These are phyloP conservation scores for Perdita meconis DNA, from an alignment of 2,888 invertebrate species.

Conservation along the genomic window DNA sequence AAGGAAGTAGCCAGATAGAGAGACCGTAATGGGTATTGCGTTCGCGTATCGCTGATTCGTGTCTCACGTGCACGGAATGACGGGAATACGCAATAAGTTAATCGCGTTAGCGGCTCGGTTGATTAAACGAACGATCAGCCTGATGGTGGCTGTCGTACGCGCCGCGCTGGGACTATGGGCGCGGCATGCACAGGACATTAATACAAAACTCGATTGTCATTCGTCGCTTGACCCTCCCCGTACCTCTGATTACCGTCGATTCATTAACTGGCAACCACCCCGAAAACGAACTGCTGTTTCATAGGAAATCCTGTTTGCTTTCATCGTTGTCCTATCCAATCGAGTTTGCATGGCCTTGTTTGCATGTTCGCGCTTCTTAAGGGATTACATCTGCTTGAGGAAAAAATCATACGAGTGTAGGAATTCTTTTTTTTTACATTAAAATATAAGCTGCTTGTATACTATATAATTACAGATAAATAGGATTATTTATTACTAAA, in stretches of 20 bases:
- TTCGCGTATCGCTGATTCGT: slow-evolving; percentile 79
- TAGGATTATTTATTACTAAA: no score
- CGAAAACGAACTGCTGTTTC: slow-evolving; percentile 54
- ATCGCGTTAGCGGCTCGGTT: slow-evolving; percentile 79
- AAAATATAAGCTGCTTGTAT: no score
- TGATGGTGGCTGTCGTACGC: slow-evolving; percentile 63
- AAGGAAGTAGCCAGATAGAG: slow-evolving; percentile 9
- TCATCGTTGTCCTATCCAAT: slow-evolving; percentile 32
- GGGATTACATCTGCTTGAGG: no score
- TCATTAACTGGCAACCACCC: slow-evolving; percentile 64
- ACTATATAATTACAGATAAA: no score
- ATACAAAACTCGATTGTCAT: slow-evolving; percentile 79
- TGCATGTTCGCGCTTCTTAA: slow-evolving; percentile 5
- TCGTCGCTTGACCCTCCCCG: slow-evolving; percentile 67
- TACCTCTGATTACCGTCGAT: slow-evolving; percentile 71
- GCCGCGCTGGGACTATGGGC: slow-evolving; percentile 66
- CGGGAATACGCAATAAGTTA: slow-evolving; percentile 79
- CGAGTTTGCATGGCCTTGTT: slow-evolving; percentile 7
- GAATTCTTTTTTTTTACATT: no score
- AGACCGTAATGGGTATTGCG: slow-evolving; percentile 72
- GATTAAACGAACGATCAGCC: slow-evolving; percentile 80
- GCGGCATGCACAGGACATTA: slow-evolving; percentile 69
- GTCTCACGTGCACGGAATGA: slow-evolving; percentile 75
- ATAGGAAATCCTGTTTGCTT: slow-evolving; percentile 36
- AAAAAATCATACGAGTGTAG: no score